These are phyloP conservation scores for Limnephilus rhombicus DNA, from an alignment of 2,888 invertebrate genomes.

Conservation along the genomic window DNA sequence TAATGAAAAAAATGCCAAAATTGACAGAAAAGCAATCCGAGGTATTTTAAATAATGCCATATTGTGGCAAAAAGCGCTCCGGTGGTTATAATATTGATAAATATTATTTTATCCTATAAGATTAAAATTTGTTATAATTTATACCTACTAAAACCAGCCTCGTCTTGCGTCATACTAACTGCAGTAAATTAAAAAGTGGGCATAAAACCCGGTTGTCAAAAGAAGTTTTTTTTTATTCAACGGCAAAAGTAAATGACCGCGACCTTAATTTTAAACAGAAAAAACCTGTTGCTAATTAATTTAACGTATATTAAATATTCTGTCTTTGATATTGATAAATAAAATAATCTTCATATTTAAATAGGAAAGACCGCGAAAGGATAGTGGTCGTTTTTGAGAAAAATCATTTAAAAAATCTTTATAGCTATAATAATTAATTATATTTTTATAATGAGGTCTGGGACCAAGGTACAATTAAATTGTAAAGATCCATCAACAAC, in stretches of 20 bases:
- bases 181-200: too few relatives aligned
- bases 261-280: not conserved
- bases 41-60: too few relatives aligned
- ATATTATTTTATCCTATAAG: not conserved
- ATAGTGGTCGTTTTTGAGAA: not conserved
- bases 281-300: not conserved
- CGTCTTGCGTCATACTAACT: not conserved
- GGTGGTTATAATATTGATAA: too few relatives aligned
- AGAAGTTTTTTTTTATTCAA: not conserved
- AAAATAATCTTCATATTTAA: too few relatives aligned
- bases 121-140: too few relatives aligned
- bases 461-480: not conserved
- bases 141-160: too few relatives aligned
- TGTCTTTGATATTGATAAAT: not conserved
- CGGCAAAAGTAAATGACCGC: not conserved
- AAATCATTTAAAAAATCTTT: not conserved
- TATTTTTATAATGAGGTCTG: not conserved
- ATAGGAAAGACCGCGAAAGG: not conserved
- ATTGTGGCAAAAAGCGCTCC: too few relatives aligned
- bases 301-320: not conserved
- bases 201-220: not conserved
- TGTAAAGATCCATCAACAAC: too few relatives aligned
- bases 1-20: too few relatives aligned
- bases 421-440: not conserved
- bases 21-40: too few relatives aligned